Percentiles rank a stretch among this genome's conserved stretches.
phyloP scores from a whole-genome alignment of 2,797 vertebrate genomes.

The Catamblyrhynchus diadema region DNA sequence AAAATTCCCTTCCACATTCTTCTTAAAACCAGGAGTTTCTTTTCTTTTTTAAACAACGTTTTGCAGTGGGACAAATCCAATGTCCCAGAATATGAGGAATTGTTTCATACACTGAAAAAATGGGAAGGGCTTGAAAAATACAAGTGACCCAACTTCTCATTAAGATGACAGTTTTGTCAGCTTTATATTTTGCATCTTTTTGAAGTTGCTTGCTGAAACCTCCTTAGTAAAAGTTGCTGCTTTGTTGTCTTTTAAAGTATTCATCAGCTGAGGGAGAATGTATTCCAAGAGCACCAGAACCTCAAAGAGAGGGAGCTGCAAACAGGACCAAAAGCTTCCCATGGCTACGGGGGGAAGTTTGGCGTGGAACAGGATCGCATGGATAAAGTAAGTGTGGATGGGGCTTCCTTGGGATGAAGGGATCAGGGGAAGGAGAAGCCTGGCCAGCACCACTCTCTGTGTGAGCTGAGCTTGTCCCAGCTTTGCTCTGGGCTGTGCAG shows the following conservation, averaged over 20 bases:
- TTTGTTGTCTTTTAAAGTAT: conserved; percentile 76
- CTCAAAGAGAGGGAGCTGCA: conserved; percentile 90
- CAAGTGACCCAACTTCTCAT: background rate
- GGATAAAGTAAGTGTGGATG: conserved; percentile 83
- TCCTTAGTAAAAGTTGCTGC: background rate
- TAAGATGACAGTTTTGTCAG: background rate
- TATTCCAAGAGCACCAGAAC: conserved; percentile 88
- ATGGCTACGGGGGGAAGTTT: conserved; percentile 93
- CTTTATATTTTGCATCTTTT: background rate
- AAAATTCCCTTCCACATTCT: background rate
- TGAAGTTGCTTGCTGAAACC: background rate
- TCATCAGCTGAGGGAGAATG: conserved; percentile 86
- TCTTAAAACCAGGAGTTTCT: background rate
- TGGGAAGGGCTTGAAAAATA: background rate
- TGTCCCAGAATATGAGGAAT: background rate
- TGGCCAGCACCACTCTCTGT: background rate
- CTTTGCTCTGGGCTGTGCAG: background rate
- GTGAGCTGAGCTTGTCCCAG: background rate
- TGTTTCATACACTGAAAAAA: background rate
- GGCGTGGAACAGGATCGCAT: conserved; percentile 94
- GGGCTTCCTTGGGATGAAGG: background rate
- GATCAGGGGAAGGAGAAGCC: conserved; percentile 70
- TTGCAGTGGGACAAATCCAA: background rate
- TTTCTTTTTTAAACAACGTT: background rate
- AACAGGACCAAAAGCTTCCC: conserved; percentile 88